Percentiles rank a stretch among this genome's conserved stretches.
Evolutionary conservation across 1,140 invertebrate genomes (phyloP).

Genomic region (Melanaphis sacchari): DNA sequence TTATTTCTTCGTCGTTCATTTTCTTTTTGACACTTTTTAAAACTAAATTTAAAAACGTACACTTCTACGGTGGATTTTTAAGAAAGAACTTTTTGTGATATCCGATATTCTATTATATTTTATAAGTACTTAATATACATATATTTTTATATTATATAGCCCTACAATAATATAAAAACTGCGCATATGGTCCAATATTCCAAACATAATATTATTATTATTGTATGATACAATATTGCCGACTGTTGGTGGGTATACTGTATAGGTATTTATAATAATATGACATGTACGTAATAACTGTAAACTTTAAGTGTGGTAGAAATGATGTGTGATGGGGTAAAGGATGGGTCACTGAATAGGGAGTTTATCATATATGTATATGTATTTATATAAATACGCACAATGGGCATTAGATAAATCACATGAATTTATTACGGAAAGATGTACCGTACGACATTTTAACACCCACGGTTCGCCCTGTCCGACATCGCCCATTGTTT

Average conservation of each 20-base stretch:
- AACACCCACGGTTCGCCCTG: conserved; percentile 14
- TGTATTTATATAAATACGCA: neutral
- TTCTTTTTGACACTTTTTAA: no score
- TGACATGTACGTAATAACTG: neutral
- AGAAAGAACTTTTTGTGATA: no score
- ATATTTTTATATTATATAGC: neutral
- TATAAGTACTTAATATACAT: neutral
- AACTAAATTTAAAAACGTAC: no score
- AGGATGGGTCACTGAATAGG: no score
- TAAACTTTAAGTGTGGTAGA: neutral
- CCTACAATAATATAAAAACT: neutral
- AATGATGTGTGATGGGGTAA: neutral
- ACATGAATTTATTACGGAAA: conserved; percentile 33
- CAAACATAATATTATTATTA: neutral
- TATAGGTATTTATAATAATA: neutral
- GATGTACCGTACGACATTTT: conserved; percentile 39
- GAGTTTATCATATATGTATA: no score
- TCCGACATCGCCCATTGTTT: neutral
- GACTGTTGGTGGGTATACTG: neutral
- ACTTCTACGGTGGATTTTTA: no score
- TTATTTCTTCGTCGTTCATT: neutral
- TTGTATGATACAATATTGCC: neutral
- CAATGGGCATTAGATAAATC: conserved; percentile 5
- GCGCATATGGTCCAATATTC: neutral
- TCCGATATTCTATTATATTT: no score